Evolutionary conservation across 2,113 vertebrate genomes (phyloP).

Genomic region (Lepisosteus osseus): DNA sequence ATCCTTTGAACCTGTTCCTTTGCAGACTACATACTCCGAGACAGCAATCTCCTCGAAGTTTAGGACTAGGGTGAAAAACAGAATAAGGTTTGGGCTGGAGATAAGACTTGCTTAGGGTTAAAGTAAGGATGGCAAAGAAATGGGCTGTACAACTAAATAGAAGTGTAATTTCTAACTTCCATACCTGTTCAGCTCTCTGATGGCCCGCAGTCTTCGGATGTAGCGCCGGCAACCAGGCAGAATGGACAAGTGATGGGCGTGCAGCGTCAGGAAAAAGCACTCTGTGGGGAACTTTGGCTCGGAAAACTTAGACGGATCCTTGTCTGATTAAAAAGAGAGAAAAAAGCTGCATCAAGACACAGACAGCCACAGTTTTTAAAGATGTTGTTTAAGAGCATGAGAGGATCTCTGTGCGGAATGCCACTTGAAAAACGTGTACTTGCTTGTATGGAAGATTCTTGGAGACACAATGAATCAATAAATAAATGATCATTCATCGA

Average conservation of each 20-base stretch:
- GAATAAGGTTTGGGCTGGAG: no score
- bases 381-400: background rate
- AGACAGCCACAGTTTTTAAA: background rate
- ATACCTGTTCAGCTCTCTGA: conserved; percentile 93
- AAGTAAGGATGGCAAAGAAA: no score
- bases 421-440: background rate
- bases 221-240: conserved; percentile 93
- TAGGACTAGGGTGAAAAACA: no score
- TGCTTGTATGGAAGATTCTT: no score
- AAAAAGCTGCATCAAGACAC: background rate
- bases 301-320: conserved; percentile 78
- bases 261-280: conserved; percentile 96
- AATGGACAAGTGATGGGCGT: conserved; percentile 92
- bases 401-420: background rate
- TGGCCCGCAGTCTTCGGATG: conserved; percentile 89
- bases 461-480: no score
- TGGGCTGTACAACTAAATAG: no score
- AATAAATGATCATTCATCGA: no score
- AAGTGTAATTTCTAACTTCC: no score
- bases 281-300: conserved; percentile 97
- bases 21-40: no score
- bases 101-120: no score
- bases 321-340: conserved; percentile 59
- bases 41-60: no score
- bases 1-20: no score